These are phyloP conservation scores for Semnornis frantzii DNA, from an alignment of 2,113 vertebrate genomes.

Conservation along the genomic window DNA sequence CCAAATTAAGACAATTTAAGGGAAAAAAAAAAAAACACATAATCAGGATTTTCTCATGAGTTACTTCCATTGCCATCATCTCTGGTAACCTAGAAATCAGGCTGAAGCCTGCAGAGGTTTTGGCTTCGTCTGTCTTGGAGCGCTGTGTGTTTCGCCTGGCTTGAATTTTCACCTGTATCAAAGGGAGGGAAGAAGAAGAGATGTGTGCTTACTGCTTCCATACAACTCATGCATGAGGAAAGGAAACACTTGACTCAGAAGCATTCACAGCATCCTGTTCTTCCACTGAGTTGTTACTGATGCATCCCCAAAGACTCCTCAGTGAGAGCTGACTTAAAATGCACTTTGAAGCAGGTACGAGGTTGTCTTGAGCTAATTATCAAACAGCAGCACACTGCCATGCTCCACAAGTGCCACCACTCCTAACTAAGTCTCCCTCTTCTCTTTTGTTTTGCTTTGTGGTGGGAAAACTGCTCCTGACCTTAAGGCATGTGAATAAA, in stretches of 20 bases:
- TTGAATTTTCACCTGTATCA: slow-evolving; percentile 25
- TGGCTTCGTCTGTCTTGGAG: slow-evolving; percentile 20
- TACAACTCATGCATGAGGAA: slow-evolving; percentile 10
- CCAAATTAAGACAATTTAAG: neutral
- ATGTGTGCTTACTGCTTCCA: neutral
- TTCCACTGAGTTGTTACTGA: slow-evolving; percentile 32
- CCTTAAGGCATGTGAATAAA: slow-evolving; percentile 60
- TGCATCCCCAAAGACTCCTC: slow-evolving; percentile 37
- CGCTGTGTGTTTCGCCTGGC: slow-evolving; percentile 13
- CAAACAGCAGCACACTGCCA: slow-evolving; percentile 21
- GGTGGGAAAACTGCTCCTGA: slow-evolving; percentile 47
- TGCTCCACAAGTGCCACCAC: slow-evolving; percentile 44
- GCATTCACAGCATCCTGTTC: slow-evolving; percentile 5
- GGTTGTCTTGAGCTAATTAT: slow-evolving; percentile 69
- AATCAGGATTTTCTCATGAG: neutral
- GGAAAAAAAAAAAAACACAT: neutral
- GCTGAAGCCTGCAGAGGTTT: slow-evolving; percentile 21
- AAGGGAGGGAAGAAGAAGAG: slow-evolving; percentile 12
- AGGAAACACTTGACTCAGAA: slow-evolving; percentile 21
- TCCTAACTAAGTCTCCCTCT: slow-evolving; percentile 32
- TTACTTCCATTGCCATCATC: slow-evolving; percentile 3
- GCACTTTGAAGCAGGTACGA: slow-evolving; percentile 45
- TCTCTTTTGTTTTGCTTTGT: slow-evolving; percentile 11
- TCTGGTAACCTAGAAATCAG: slow-evolving; percentile 13
- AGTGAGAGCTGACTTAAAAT: slow-evolving; percentile 60